phyloP scores from a whole-genome alignment of 2,797 vertebrate genomes.

The Luscinia luscinia region DNA sequence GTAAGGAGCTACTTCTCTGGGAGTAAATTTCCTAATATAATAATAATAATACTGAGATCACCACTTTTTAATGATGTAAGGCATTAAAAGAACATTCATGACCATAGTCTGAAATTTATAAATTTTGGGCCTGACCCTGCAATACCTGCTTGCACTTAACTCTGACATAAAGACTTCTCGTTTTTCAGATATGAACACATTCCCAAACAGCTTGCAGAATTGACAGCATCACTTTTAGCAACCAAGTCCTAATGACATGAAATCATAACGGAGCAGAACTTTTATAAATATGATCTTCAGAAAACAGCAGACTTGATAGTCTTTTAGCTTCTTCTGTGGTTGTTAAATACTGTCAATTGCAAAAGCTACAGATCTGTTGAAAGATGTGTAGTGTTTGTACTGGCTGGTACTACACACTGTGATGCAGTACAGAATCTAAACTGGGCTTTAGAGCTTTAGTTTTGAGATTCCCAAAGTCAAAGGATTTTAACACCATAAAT shows the following conservation, averaged over 20 bases:
- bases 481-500: neutral
- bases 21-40: conserved; percentile 40
- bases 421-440: neutral
- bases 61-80: neutral
- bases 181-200: neutral
- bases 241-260: neutral
- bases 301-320: neutral
- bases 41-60: neutral
- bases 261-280: neutral
- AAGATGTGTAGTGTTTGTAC: neutral
- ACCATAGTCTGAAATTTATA: neutral
- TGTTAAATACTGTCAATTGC: neutral
- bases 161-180: neutral
- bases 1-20: neutral
- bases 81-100: neutral
- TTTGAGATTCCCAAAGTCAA: neutral
- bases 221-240: neutral
- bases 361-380: neutral
- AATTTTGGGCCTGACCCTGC: neutral
- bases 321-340: neutral
- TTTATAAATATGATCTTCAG: neutral
- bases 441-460: neutral
- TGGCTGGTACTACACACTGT: neutral
- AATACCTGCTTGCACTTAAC: neutral
- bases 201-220: neutral